A percentile compares a stretch with the other conserved stretches of the same genome.
Evolutionary conservation across 1,140 invertebrate genomes (phyloP).

Genomic region (Lanistes nyassanus): DNA sequence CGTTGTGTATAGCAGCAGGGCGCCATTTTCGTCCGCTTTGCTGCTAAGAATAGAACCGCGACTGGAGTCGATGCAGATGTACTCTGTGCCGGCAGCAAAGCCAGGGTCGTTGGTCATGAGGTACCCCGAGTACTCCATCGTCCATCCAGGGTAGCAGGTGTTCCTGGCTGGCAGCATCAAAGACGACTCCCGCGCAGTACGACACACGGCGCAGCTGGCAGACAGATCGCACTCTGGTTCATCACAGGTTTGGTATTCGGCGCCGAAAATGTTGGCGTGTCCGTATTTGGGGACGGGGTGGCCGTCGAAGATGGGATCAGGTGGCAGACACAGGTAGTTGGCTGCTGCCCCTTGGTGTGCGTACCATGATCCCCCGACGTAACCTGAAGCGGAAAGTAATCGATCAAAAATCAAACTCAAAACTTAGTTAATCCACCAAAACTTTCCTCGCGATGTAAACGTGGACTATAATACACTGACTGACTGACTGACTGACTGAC

Average conservation of each 20-base stretch:
- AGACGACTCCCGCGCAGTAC: neutral
- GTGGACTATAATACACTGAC: neutral
- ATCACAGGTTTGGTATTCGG: neutral
- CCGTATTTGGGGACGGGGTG: neutral
- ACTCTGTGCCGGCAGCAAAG: neutral
- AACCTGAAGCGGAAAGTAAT: neutral
- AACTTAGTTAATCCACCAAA: neutral
- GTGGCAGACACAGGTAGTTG: neutral
- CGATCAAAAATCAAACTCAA: neutral
- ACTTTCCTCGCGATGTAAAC: neutral
- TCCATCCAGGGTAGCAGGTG: slow-evolving; percentile 33
- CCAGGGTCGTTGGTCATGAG: neutral
- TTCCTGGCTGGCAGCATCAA: slow-evolving; percentile 30
- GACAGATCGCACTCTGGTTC: neutral
- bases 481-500: neutral
- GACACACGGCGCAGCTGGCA: slow-evolving; percentile 29
- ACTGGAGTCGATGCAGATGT: too few species aligned
- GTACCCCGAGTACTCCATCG: slow-evolving; percentile 31
- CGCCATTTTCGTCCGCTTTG: too few species aligned
- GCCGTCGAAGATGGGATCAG: neutral
- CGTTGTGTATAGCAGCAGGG: too few species aligned
- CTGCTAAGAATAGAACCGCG: too few species aligned
- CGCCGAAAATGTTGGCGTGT: neutral
- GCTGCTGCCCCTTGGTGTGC: neutral
- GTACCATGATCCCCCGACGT: neutral